Evolutionary conservation across 30 jellyfish, hydroid and myxozoan genomes (phyloP).

Genomic region (Hydractinia symbiolongicarpus): DNA sequence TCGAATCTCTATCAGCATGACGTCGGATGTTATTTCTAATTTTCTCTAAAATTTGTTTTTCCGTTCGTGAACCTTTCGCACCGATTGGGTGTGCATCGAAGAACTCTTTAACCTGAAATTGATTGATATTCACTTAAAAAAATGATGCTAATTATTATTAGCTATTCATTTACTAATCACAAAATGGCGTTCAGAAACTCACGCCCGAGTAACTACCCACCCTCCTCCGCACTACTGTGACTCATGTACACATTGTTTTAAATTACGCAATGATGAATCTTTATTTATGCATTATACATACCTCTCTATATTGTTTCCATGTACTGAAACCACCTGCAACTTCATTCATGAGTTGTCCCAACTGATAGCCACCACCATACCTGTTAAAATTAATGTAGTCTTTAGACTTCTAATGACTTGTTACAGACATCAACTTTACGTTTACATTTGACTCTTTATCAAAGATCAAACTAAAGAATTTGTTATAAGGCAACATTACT

Average conservation of each 20-base stretch:
- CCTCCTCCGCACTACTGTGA: not conserved
- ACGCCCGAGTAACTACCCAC: not conserved
- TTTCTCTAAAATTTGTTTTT: conserved; percentile 69
- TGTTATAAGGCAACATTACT: no score
- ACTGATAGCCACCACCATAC: conserved; percentile 94
- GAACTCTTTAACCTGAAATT: conserved; percentile 61
- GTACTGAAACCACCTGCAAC: conserved; percentile 97
- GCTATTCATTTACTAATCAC: not conserved
- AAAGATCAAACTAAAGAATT: no score
- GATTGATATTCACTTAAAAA: not conserved
- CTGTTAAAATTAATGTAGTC: conserved; percentile 19
- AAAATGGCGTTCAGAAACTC: not conserved
- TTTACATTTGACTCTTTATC: no score
- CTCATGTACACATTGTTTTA: not conserved
- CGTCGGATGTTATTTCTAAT: conserved; percentile 66
- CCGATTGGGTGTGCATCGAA: conserved; percentile 71
- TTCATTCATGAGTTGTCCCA: conserved; percentile 78
- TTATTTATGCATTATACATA: not conserved
- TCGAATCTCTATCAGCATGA: conserved; percentile 50
- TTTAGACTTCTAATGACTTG: no score
- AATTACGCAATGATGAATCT: not conserved
- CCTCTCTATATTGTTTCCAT: conserved; percentile 46
- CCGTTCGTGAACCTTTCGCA: conserved; percentile 85
- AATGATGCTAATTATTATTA: not conserved
- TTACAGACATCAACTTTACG: no score